Conservation (phyloP, 1,140 invertebrate genomes). For the Goniozus legneri region DNA sequence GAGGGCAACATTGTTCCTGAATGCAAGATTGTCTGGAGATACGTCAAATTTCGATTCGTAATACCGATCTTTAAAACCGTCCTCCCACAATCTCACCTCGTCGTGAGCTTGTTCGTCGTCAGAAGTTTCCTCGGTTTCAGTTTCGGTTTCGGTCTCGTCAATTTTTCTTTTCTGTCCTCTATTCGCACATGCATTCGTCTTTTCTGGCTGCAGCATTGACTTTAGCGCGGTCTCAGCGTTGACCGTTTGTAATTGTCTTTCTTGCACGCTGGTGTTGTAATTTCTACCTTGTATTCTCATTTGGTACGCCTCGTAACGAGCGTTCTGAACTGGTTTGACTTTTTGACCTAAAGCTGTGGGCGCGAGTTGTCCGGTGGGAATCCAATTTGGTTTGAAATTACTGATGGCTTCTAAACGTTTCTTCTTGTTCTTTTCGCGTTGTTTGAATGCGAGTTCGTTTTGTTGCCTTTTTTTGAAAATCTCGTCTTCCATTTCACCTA, state of each 20-base stretch:
- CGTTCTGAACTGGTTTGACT: constrained; percentile 58
- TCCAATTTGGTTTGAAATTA: constrained; percentile 66
- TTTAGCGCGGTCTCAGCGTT: constrained; percentile 45
- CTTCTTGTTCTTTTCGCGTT: constrained; percentile 71
- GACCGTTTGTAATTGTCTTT: too few relatives aligned
- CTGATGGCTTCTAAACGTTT: constrained; percentile 53
- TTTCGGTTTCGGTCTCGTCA: too few relatives aligned
- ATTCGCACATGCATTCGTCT: constrained; percentile 5
- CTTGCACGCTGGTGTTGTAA: constrained; percentile 36
- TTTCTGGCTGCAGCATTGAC: constrained; percentile 49
- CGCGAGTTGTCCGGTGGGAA: constrained; percentile 70
- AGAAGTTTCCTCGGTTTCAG: constrained; percentile 50
- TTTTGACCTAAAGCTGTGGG: constrained; percentile 59
- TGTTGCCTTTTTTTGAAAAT: constrained; percentile 92
- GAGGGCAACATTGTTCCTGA: constrained; percentile 85
- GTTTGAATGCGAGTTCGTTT: constrained; percentile 78
- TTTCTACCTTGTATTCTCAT: constrained; percentile 56
- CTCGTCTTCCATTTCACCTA: constrained; percentile 94
- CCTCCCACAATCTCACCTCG: constrained; percentile 94
- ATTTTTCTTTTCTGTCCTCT: constrained; percentile 53
- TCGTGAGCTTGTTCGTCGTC: constrained; percentile 83
- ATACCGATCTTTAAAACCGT: constrained; percentile 97
- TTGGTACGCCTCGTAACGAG: constrained; percentile 67
- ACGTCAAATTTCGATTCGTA: constrained; percentile 98
- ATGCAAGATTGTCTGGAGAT: constrained; percentile 72